Evolutionary conservation across 2,888 invertebrate genomes (phyloP), one percentile per base, ranked within the genome.

Genomic region (Tanypteryx hageni): DNA sequence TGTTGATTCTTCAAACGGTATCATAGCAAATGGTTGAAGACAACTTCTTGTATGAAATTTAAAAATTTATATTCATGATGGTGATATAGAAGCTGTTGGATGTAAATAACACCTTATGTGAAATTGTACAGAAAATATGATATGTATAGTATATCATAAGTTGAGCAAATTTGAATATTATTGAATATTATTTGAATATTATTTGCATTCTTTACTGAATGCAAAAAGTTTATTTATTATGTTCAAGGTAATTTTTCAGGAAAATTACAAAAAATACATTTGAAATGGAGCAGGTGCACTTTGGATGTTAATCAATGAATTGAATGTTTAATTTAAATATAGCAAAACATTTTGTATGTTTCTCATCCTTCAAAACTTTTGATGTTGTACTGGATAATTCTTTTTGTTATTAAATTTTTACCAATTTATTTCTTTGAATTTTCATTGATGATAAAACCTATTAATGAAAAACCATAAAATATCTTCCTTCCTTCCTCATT

Each of bases 151-250:
- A 44, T 86, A 58, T 89, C 64, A 44, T 2, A 61, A 89, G 22
- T 27, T 18, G 16, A 27, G 61, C 27, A 7, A 31, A 64, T 61
- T 31, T 83, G 56, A 83, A n/a, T 57, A 83, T 57, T 44, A 57
- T n/a, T n/a, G n/a, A n/a, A n/a, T n/a, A n/a, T n/a, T n/a, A 64
- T 61, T 31, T 83, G 56, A 83, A n/a, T 57, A 83, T 57, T 44
- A 57, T n/a, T n/a, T 57, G n/a, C 83, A 83, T 83, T 56, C 83
- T 83, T 1, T 68, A 64, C 31, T 61, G 64, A 64, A 64, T 89
- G 44, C n/a, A 89, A 64, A 64, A 64, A 22, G 27, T 44, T 89
- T 89, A 89, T 89, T 89, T 89, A 89, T 89, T 89, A 44, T 89
- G 31, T 44, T 27, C 13, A 76, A 2, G 76, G 76, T 76, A 76